A percentile compares a stretch with the other conserved stretches of the same genome.
phyloP scores from a whole-genome alignment of 2,888 invertebrate genomes.

The Latheticus oryzae region DNA sequence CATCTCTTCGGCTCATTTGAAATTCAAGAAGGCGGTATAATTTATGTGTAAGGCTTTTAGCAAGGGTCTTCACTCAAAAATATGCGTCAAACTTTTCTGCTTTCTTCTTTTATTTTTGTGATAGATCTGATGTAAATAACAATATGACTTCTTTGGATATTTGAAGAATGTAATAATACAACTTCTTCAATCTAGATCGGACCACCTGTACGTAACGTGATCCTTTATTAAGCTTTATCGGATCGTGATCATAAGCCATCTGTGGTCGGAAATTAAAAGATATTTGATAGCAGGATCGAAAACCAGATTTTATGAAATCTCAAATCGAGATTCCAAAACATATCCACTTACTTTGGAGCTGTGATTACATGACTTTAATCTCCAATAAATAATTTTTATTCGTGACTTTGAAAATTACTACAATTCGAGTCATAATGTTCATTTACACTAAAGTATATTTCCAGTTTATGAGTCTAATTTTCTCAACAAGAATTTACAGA shows the following conservation, averaged over 20 bases:
- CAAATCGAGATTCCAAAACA: conserved; percentile 11
- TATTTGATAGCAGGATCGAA: conserved; percentile 42
- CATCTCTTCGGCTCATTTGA: conserved; percentile 53
- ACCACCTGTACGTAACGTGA: conserved; percentile 42
- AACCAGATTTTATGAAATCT: conserved; percentile 38
- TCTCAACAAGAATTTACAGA: too few species aligned
- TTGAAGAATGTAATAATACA: conserved; percentile 26
- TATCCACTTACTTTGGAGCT: conserved; percentile 23
- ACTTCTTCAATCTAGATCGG: conserved; percentile 31
- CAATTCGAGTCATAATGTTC: too few species aligned
- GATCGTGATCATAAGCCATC: conserved; percentile 41
- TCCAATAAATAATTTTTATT: conserved; percentile 27
- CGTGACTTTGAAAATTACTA: conserved; percentile 1
- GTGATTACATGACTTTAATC: conserved; percentile 27
- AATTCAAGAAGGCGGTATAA: conserved; percentile 55
- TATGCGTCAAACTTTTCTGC: conserved; percentile 36
- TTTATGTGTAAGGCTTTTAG: conserved; percentile 48
- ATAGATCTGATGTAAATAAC: too few species aligned
- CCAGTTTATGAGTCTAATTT: too few species aligned
- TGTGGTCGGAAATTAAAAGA: conserved; percentile 48
- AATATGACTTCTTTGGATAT: conserved; percentile 9
- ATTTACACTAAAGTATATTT: too few species aligned
- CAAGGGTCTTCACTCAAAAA: conserved; percentile 32
- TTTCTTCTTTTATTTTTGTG: conserved; percentile 1
- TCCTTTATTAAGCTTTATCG: conserved; percentile 42